Percentiles rank a stretch among this genome's conserved stretches.
Evolutionary conservation across 2,888 invertebrate genomes (phyloP).

Genomic region (Anarsia innoxiella): DNA sequence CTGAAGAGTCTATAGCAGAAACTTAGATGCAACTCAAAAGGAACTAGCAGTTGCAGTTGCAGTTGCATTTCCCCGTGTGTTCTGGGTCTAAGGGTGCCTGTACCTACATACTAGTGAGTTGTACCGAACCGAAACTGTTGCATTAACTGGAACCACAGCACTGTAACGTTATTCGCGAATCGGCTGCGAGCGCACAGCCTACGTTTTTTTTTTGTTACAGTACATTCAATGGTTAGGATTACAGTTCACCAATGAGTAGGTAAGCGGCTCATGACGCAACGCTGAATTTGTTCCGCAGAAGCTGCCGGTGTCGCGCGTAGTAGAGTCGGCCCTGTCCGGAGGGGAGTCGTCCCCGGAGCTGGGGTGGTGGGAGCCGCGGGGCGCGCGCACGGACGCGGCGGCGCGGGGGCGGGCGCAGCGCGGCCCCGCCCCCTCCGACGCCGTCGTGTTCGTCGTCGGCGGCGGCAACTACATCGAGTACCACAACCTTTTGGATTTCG

Average conservation of each 20-base stretch:
- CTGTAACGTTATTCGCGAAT: too few relatives aligned
- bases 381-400: conserved; percentile 84
- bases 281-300: conserved; percentile 73
- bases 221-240: too few relatives aligned
- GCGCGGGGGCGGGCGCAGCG: conserved; percentile 73
- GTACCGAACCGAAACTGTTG: too few relatives aligned
- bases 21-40: too few relatives aligned
- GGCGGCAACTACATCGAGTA: conserved; percentile 99
- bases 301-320: conserved; percentile 93
- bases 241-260: neutral
- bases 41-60: too few relatives aligned
- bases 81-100: too few relatives aligned
- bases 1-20: too few relatives aligned
- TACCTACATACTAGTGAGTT: too few relatives aligned
- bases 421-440: conserved; percentile 85
- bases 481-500: conserved; percentile 97
- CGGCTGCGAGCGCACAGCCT: too few relatives aligned
- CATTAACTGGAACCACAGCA: too few relatives aligned
- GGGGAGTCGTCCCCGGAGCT: conserved; percentile 84
- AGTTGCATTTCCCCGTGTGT: too few relatives aligned
- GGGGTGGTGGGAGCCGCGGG: conserved; percentile 96
- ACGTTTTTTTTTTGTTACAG: too few relatives aligned
- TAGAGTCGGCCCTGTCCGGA: conserved; percentile 78
- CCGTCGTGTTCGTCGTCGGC: conserved; percentile 92
- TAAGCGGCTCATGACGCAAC: neutral